Conservation (phyloP, 2,797 vertebrate genomes). For the Parambassis ranga region DNA sequence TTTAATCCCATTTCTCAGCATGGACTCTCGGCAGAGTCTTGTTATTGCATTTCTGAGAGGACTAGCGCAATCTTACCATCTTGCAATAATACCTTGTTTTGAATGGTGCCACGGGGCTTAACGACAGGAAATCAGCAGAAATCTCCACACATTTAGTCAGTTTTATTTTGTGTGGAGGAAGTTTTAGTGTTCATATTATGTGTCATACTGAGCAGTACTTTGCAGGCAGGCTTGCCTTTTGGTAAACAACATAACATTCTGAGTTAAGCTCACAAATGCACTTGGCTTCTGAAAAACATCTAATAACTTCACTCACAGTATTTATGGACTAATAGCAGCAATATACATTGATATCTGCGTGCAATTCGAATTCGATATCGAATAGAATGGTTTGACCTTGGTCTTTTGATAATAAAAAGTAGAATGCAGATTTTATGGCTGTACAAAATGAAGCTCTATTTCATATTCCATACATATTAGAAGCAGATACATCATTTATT, state of each 20-base stretch:
- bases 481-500: not conserved
- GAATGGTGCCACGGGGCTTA: not conserved
- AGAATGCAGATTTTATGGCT: not conserved
- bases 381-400: not conserved
- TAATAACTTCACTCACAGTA: too few relatives aligned
- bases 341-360: not conserved
- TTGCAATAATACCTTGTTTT: not conserved
- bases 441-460: not conserved
- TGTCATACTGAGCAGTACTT: too few relatives aligned
- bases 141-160: not conserved
- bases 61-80: constrained; percentile 7
- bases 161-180: too few relatives aligned
- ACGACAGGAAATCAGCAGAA: not conserved
- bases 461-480: not conserved
- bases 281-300: too few relatives aligned
- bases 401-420: not conserved
- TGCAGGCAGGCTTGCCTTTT: too few relatives aligned
- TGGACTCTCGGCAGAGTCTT: constrained; percentile 10
- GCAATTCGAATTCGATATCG: not conserved
- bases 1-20: constrained; percentile 3
- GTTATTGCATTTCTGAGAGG: constrained; percentile 14
- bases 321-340: not conserved
- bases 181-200: too few relatives aligned
- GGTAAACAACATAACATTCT: too few relatives aligned
- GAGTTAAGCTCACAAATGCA: too few relatives aligned